These are phyloP conservation scores for Lepisosteus oculatus DNA, from an alignment of 2,113 vertebrate species.

Conservation along the genomic window DNA sequence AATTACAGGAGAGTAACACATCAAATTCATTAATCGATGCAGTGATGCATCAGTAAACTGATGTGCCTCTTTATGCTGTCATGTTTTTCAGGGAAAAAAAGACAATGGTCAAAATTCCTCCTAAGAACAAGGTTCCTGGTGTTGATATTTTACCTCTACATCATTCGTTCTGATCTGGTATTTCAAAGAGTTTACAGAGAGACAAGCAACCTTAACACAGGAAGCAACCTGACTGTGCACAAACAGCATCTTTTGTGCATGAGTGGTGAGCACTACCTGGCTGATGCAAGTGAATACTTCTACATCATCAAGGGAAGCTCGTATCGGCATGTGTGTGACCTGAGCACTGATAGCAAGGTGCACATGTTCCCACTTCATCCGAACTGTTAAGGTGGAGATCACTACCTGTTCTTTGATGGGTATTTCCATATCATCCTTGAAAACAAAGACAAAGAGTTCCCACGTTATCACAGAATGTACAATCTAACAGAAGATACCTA, in stretches of 20 bases:
- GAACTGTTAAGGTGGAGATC: slow-evolving; percentile 13
- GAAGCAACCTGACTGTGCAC: not conserved
- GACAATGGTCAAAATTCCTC: slow-evolving; percentile 6
- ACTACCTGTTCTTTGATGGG: slow-evolving; percentile 5
- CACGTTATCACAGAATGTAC: not conserved
- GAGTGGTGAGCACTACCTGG: slow-evolving; percentile 17
- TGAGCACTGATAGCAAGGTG: not conserved
- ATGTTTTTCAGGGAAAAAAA: not conserved
- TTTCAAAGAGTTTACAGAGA: slow-evolving; percentile 2
- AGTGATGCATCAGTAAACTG: too few species aligned
- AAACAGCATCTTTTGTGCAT: slow-evolving; percentile 8
- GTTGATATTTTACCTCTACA: slow-evolving; percentile 2
- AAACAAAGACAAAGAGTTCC: not conserved
- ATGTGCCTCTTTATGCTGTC: not conserved
- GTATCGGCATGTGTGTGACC: slow-evolving; percentile 4
- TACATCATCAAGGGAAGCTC: slow-evolving; percentile 17
- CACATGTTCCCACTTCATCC: slow-evolving; percentile 1
- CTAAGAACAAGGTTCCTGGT: slow-evolving; percentile 9
- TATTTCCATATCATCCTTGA: not conserved
- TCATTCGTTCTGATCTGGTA: slow-evolving; percentile 17
- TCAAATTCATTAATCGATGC: too few species aligned
- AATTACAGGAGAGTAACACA: too few species aligned
- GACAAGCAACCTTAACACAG: not conserved
- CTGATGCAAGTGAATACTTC: not conserved
- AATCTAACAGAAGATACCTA: not conserved